Base-by-base conservation (phyloP, 1,140 invertebrate genomes). In the Daktulosphaira vitifoliae region DNA sequence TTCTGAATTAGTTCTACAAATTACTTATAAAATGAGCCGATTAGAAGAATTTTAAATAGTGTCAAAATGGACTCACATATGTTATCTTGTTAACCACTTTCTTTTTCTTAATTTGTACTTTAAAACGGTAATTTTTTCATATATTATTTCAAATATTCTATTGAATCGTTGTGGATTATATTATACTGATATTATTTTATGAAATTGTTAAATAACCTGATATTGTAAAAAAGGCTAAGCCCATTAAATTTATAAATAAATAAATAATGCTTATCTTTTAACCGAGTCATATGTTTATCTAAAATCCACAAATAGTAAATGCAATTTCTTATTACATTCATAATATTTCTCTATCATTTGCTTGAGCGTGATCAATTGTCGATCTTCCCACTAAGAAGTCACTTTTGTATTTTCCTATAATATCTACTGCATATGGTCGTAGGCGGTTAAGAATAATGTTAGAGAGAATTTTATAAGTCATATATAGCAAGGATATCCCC, bases 401-500 rank as follows among this genome's bases (percentile, higher is more conserved):
- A 33, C 42, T 29, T 38, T 65, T 46, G 26, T 65, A 48, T 9
- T 50, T 22, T 38, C 9, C 22, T 50, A 26, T 23, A 48, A 48
- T 48, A 29, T 50, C 23, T 50, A 2, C 46, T 18, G 33, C 26
- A 22, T 48, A 49, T 65, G 20, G 23, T 65, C 33, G 22, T 29
- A 65, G 23, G 13, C 64, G 13, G 7, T 37, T 33, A 33, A 48
- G 25, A 29, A 65, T 25, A 22, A 49, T 48, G 44, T 46, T 49
- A 37, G 64, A 25, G 3, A 65, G 16, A 25, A 50, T 51, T 65
- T 65, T 65, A 49, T 49, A 68, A 46, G 38, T 49, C 13, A 52
- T 54, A 49, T 3, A 33, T n/a, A 68, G 26, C 23, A 70, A 39
- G 2, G 67, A 67, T 18, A 70, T 70, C 11, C 69, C 68, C 48